phyloP scores from a whole-genome alignment of 2,797 vertebrate species.

The Neosilurus hyrtlii region DNA sequence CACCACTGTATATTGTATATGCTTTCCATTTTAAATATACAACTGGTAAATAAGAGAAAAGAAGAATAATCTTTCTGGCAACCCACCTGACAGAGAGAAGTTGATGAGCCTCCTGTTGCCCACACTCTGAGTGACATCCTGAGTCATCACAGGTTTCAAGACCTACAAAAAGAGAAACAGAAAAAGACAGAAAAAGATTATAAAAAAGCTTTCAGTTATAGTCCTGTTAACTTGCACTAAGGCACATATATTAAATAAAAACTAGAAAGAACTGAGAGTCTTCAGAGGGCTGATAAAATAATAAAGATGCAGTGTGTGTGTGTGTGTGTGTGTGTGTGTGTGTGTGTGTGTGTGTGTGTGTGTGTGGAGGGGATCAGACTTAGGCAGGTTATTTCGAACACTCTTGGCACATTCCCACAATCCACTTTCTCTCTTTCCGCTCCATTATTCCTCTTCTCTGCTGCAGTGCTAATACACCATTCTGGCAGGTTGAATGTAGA shows the following conservation, averaged over 20 bases:
- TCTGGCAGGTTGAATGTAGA: slow-evolving; percentile 45
- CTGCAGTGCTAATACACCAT: slow-evolving; percentile 49
- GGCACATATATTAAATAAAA: neutral
- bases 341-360: too few species aligned
- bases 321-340: too few species aligned
- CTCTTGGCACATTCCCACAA: slow-evolving; percentile 3
- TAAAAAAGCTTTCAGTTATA: slow-evolving; percentile 19
- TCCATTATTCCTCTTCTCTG: slow-evolving; percentile 9
- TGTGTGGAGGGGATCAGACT: neutral
- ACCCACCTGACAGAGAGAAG: slow-evolving; percentile 90
- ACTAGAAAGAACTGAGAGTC: slow-evolving; percentile 30
- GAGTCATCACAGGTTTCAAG: slow-evolving; percentile 85
- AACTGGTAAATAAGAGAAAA: neutral
- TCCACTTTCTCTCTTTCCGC: slow-evolving; percentile 31
- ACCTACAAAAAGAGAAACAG: slow-evolving; percentile 70
- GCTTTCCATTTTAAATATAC: too few species aligned
- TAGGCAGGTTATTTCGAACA: slow-evolving; percentile 7
- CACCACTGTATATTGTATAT: too few species aligned
- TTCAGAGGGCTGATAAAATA: slow-evolving; percentile 47
- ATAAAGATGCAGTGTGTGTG: slow-evolving; percentile 45
- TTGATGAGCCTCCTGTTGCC: slow-evolving; percentile 91
- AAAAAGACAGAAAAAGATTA: slow-evolving; percentile 44
- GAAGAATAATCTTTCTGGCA: neutral
- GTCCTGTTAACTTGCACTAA: neutral
- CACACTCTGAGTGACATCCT: slow-evolving; percentile 80